Evolutionary conservation across 2,113 vertebrate genomes (phyloP).

Genomic region (Andinoacara biseriatus): DNA sequence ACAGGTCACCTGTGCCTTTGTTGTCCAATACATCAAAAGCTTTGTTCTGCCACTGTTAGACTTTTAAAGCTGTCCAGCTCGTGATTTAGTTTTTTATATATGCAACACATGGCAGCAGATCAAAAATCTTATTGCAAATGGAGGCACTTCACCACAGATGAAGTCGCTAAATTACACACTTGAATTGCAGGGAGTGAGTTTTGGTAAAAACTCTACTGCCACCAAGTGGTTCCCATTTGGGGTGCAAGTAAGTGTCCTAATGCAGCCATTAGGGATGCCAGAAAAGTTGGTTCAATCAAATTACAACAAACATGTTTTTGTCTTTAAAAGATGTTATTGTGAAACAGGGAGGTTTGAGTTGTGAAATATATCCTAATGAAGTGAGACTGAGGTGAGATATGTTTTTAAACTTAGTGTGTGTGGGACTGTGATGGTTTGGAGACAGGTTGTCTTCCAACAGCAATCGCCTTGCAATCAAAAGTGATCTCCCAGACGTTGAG

Average conservation of each 20-base stretch:
- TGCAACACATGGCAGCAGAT: slow-evolving; percentile 20
- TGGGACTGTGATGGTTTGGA: background rate
- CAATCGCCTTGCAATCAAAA: background rate
- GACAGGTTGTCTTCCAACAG: background rate
- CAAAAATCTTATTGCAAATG: slow-evolving; percentile 31
- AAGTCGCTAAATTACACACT: slow-evolving; percentile 16
- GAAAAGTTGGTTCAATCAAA: background rate
- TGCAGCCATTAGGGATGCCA: background rate
- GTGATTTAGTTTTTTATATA: slow-evolving; percentile 31
- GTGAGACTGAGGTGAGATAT: too few species aligned
- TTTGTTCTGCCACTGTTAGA: slow-evolving; percentile 16
- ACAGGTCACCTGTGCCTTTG: slow-evolving; percentile 27
- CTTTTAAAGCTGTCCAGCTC: slow-evolving; percentile 25
- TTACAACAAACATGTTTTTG: too few species aligned
- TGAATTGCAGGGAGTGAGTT: background rate
- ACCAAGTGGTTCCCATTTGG: slow-evolving; percentile 60
- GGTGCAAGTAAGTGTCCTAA: background rate
- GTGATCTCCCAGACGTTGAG: background rate
- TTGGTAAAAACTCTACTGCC: slow-evolving; percentile 69
- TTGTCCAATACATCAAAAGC: slow-evolving; percentile 52
- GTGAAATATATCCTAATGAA: background rate
- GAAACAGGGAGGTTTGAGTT: background rate
- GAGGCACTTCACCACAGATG: slow-evolving; percentile 15
- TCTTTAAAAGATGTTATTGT: too few species aligned
- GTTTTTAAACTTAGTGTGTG: too few species aligned